Conservation (phyloP, 1,140 invertebrate genomes). For the Temnothorax nylanderi region DNA sequence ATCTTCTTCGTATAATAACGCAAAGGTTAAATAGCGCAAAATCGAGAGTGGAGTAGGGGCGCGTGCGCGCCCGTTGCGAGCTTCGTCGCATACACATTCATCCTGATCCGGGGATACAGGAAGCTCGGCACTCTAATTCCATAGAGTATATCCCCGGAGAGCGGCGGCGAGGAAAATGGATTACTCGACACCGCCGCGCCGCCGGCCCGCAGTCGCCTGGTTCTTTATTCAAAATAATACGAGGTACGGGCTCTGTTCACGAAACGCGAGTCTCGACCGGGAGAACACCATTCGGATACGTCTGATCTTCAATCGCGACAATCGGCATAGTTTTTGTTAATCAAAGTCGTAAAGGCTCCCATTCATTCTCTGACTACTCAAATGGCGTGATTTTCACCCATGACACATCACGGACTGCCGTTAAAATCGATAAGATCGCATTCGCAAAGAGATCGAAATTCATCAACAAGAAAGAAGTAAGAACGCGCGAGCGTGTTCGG, state of each 20-base stretch:
- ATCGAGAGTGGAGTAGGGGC: neutral
- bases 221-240: conserved; percentile 65
- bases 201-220: neutral
- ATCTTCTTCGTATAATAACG: neutral
- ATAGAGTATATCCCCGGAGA: conserved; percentile 58
- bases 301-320: neutral
- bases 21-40: conserved; percentile 11
- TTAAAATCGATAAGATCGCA: conserved; percentile 20
- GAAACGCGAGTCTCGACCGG: neutral
- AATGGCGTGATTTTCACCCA: neutral
- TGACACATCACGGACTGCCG: neutral
- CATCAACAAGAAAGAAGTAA: conserved; percentile 35
- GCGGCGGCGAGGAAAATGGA: conserved; percentile 56
- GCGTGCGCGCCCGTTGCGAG: conserved; percentile 8
- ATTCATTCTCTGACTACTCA: neutral
- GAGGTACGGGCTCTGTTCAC: neutral
- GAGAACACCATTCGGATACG: neutral
- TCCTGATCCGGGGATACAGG: conserved; percentile 39
- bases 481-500: conserved; percentile 31
- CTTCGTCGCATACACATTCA: conserved; percentile 34
- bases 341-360: neutral
- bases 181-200: conserved; percentile 21
- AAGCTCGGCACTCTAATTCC: conserved; percentile 61
- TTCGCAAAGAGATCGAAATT: conserved; percentile 29
- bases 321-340: conserved; percentile 36